phyloP scores from a whole-genome alignment of 2,113 vertebrate species.

The Callipepla squamata region DNA sequence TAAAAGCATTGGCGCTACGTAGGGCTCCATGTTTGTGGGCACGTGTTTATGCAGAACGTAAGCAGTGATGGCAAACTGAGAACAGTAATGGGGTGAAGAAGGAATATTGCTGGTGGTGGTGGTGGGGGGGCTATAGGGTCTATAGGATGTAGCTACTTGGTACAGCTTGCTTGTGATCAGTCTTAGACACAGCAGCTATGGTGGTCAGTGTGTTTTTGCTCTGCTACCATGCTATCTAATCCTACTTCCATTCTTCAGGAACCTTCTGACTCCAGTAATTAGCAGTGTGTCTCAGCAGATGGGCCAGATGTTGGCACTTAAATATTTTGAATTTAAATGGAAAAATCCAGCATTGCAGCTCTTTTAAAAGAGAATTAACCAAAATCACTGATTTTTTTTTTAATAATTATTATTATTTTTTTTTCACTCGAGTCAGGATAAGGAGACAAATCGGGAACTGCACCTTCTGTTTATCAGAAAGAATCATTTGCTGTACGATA shows the following conservation, averaged over 20 bases:
- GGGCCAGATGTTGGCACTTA: background rate
- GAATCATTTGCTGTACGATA: fast-evolving
- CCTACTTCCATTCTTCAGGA: background rate
- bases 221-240: background rate
- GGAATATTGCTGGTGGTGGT: background rate
- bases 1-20: background rate
- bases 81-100: background rate
- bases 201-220: background rate
- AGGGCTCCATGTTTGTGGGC: background rate
- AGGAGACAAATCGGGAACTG: background rate
- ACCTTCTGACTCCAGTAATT: background rate
- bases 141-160: background rate
- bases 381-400: background rate
- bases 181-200: fast-evolving
- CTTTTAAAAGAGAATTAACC: background rate
- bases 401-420: background rate
- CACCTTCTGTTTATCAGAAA: background rate
- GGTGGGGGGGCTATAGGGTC: no score
- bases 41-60: background rate
- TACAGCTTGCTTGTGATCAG: background rate
- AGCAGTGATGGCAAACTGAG: background rate
- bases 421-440: background rate
- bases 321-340: background rate
- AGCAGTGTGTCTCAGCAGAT: background rate
- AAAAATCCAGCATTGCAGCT: background rate